Conservation (phyloP, 2,888 invertebrate species). For the Dicyrtoma fusca region DNA sequence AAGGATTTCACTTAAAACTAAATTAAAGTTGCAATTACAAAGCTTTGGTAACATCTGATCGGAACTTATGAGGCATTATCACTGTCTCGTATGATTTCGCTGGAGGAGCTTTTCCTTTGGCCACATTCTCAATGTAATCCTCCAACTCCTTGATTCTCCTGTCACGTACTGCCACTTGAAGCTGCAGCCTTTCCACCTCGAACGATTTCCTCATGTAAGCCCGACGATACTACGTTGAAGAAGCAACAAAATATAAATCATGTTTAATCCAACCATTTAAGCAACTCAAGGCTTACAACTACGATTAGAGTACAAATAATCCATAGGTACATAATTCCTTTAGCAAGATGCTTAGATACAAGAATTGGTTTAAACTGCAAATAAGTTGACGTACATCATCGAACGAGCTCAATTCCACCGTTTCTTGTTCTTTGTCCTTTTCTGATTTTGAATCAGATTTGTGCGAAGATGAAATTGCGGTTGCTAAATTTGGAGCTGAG, state of each 20-base stretch:
- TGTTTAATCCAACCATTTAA: too few relatives aligned
- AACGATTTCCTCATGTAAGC: constrained; percentile 78
- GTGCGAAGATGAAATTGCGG: constrained; percentile 28
- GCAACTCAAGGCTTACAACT: too few relatives aligned
- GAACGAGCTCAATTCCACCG: constrained; percentile 50
- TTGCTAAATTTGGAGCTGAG: constrained; percentile 47
- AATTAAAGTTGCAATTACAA: constrained; percentile 28
- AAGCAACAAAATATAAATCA: too few relatives aligned
- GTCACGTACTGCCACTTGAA: constrained; percentile 78
- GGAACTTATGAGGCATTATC: constrained; percentile 41
- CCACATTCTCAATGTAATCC: constrained; percentile 63
- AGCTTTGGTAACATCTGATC: constrained; percentile 42
- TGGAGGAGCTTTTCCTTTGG: constrained; percentile 40
- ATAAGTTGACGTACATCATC: constrained; percentile 52
- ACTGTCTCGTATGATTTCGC: constrained; percentile 36
- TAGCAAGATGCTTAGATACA: too few relatives aligned
- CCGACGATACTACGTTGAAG: constrained; percentile 69
- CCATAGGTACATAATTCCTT: too few relatives aligned
- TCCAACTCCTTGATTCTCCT: constrained; percentile 79
- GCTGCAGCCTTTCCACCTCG: constrained; percentile 75
- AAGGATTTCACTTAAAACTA: too few relatives aligned
- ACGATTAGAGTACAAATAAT: too few relatives aligned
- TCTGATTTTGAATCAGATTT: constrained; percentile 46
- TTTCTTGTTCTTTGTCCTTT: constrained; percentile 49
- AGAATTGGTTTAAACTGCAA: too few relatives aligned